Percentiles rank a stretch among this genome's conserved stretches.
phyloP scores from a whole-genome alignment of 2,113 vertebrate species.

The Vulpes lagopus region DNA sequence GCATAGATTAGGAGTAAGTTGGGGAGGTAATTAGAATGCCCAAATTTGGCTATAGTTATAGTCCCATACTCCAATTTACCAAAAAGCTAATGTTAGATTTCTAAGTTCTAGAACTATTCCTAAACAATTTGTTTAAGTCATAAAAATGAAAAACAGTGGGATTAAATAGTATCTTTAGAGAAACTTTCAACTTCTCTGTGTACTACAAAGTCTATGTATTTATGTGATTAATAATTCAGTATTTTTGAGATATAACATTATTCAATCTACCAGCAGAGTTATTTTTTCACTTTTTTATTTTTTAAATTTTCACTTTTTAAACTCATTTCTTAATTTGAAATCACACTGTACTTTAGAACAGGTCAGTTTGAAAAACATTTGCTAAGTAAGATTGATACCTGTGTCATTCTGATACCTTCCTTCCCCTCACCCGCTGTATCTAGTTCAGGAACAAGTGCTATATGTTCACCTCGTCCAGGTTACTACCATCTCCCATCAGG shows the following conservation, averaged over 20 bases:
- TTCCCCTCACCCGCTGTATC: background rate
- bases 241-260: background rate
- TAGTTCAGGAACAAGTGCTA: background rate
- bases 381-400: background rate
- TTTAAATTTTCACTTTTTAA: background rate
- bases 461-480: no score
- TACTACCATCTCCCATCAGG: background rate
- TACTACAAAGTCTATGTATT: background rate
- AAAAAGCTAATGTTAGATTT: background rate
- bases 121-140: background rate
- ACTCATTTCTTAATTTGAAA: background rate
- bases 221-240: background rate
- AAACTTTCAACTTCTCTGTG: background rate
- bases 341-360: background rate
- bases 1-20: background rate
- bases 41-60: background rate
- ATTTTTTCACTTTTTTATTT: no score
- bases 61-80: background rate
- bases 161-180: background rate
- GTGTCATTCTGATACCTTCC: background rate
- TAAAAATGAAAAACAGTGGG: background rate
- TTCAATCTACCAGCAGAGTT: background rate
- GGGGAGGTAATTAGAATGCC: background rate
- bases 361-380: background rate
- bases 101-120: background rate